Conservation (phyloP, 1,140 invertebrate genomes). For the Lordiphosa mommai region DNA sequence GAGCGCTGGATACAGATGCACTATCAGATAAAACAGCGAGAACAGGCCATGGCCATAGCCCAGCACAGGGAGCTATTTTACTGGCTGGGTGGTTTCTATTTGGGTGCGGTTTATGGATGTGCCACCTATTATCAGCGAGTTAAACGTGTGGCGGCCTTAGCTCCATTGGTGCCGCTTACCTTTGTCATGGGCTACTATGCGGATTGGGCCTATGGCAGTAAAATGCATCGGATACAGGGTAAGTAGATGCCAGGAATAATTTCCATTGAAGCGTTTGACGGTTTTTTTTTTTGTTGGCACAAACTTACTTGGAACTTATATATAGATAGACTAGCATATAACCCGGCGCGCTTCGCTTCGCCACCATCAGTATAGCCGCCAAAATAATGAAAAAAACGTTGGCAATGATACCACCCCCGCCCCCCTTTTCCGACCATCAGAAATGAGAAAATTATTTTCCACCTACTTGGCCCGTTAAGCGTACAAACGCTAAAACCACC, state of each 20-base stretch:
- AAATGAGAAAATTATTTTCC: no score
- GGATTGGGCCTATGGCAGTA: slow-evolving; percentile 89
- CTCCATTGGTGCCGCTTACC: slow-evolving; percentile 85
- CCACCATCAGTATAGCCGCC: no score
- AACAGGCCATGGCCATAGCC: slow-evolving; percentile 87
- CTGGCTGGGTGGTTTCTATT: slow-evolving; percentile 87
- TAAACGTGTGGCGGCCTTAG: slow-evolving; percentile 82
- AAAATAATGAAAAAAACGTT: no score
- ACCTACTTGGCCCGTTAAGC: no score
- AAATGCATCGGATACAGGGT: slow-evolving; percentile 88
- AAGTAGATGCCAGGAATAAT: slow-evolving; percentile 2
- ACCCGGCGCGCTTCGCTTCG: no score
- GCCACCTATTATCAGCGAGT: slow-evolving; percentile 82
- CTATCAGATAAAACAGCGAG: slow-evolving; percentile 87
- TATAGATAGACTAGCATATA: no score
- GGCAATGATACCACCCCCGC: no score
- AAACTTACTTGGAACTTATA: no score
- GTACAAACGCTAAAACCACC: no score
- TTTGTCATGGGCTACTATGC: slow-evolving; percentile 87
- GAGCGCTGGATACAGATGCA: slow-evolving; percentile 89
- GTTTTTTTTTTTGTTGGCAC: neutral
- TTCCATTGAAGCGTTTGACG: neutral
- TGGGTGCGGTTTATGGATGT: slow-evolving; percentile 78
- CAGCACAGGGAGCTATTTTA: slow-evolving; percentile 86
- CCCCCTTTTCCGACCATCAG: no score